These are phyloP conservation scores for Urocyon cinereoargenteus DNA, from an alignment of 2,797 vertebrate species.

Conservation along the genomic window DNA sequence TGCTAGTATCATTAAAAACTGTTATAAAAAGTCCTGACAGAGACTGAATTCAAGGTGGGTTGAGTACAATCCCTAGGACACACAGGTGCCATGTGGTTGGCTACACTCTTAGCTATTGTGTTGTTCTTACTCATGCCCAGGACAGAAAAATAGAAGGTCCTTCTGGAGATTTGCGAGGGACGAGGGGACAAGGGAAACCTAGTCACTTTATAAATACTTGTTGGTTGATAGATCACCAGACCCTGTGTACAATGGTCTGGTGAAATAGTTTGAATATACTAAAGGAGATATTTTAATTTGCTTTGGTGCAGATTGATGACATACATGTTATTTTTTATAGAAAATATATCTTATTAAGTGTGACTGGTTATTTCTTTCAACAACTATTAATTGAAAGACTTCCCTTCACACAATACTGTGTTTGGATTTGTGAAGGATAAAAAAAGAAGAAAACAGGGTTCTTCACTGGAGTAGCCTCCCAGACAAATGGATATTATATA, in stretches of 20 bases:
- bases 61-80: not conserved
- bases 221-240: slow-evolving; percentile 30
- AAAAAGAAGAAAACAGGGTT: not conserved
- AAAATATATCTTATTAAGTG: not conserved
- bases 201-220: not conserved
- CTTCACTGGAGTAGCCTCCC: not conserved
- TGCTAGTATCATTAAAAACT: not conserved
- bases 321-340: not conserved
- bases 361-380: slow-evolving; percentile 44
- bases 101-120: not conserved
- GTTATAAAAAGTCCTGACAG: not conserved
- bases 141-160: not conserved
- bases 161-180: not conserved
- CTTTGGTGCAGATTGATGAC: not conserved
- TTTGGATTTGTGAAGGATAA: not conserved
- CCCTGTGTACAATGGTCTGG: not conserved
- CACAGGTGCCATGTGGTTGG: not conserved
- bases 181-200: not conserved
- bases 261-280: not conserved
- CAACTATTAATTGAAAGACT: slow-evolving; percentile 39
- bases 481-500: not conserved
- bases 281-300: not conserved
- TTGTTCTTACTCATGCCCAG: not conserved
- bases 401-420: not conserved
- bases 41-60: not conserved